Evolutionary conservation across 1,140 invertebrate genomes (phyloP).

Genomic region (Lycorma delicatula): DNA sequence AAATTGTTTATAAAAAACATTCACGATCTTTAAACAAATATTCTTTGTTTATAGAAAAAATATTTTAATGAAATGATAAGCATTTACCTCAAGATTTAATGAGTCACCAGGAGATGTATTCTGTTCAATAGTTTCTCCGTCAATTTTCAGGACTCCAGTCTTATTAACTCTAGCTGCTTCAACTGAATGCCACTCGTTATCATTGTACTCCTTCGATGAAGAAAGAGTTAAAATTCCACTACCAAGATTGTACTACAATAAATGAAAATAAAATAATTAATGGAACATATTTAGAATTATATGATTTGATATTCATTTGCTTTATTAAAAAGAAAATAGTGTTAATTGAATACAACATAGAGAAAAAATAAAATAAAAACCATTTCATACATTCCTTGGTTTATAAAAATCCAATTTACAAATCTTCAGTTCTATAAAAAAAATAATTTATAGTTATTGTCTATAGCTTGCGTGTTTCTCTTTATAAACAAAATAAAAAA

Average conservation of each 20-base stretch:
- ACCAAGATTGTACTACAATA: constrained; percentile 56
- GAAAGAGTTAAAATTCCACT: constrained; percentile 46
- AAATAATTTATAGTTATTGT: too few species aligned
- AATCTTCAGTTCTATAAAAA: too few species aligned
- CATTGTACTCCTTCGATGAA: constrained; percentile 58
- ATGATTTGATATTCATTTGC: constrained; percentile 1
- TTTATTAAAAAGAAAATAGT: too few species aligned
- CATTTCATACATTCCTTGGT: too few species aligned
- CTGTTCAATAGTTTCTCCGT: constrained; percentile 42
- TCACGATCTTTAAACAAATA: background rate
- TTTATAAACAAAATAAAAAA: too few species aligned
- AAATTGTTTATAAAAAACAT: too few species aligned
- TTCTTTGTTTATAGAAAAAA: background rate
- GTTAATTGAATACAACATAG: too few species aligned
- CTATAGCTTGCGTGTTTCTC: too few species aligned
- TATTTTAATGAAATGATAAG: constrained; percentile 7
- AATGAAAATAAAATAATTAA: constrained; percentile 16
- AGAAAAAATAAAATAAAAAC: too few species aligned
- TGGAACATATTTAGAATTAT: background rate
- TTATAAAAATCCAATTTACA: too few species aligned
- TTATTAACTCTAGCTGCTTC: constrained; percentile 56
- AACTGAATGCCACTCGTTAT: constrained; percentile 74
- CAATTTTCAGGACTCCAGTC: constrained; percentile 59
- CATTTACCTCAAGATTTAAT: constrained; percentile 17
- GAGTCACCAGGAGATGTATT: constrained; percentile 31